Percentiles rank a stretch among this genome's conserved stretches.
phyloP scores from a whole-genome alignment of 2,113 vertebrate genomes.

The Pollachius pollachius region DNA sequence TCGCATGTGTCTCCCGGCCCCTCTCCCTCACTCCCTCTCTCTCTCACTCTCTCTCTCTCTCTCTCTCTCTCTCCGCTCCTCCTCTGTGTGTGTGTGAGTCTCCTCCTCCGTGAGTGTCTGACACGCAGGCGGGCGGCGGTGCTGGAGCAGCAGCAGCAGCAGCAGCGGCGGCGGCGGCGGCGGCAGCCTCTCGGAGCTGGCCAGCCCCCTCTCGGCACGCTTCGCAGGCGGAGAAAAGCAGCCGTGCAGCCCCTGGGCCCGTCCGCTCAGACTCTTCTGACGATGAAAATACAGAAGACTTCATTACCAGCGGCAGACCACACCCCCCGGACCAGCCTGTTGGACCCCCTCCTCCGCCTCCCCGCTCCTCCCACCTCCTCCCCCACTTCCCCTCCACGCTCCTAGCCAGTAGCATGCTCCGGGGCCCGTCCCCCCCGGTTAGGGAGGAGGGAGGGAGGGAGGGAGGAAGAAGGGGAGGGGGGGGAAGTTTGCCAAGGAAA shows the following conservation, averaged over 20 bases:
- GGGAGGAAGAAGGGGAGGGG: slow-evolving; percentile 35
- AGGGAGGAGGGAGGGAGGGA: too few species aligned
- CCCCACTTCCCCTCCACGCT: slow-evolving; percentile 77
- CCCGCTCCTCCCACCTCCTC: slow-evolving; percentile 45
- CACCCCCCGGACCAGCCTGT: slow-evolving; percentile 42
- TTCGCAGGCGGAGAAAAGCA: slow-evolving; percentile 57
- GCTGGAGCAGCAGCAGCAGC: slow-evolving; percentile 23
- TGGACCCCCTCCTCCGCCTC: slow-evolving; percentile 18
- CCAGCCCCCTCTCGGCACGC: slow-evolving; percentile 43
- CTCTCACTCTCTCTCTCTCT: too few species aligned
- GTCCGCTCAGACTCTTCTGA: slow-evolving; percentile 82
- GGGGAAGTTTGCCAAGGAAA: slow-evolving; percentile 75
- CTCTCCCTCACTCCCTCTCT: too few species aligned
- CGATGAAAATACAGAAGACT: slow-evolving; percentile 88
- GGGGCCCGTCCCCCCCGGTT: slow-evolving; percentile 66
- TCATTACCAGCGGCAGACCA: slow-evolving; percentile 87
- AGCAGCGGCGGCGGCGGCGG: neutral
- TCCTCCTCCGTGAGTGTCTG: slow-evolving; percentile 14
- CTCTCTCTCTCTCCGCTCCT: too few species aligned
- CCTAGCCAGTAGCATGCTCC: slow-evolving; percentile 85
- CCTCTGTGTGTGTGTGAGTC: slow-evolving; percentile 36
- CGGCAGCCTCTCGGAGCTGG: slow-evolving; percentile 34
- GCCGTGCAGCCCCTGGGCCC: slow-evolving; percentile 74
- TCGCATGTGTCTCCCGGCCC: too few species aligned
- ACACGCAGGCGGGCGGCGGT: too few species aligned